Percentiles rank a stretch among this genome's conserved stretches.
phyloP scores from a whole-genome alignment of 2,888 invertebrate genomes.

The Abrostola tripartita region DNA sequence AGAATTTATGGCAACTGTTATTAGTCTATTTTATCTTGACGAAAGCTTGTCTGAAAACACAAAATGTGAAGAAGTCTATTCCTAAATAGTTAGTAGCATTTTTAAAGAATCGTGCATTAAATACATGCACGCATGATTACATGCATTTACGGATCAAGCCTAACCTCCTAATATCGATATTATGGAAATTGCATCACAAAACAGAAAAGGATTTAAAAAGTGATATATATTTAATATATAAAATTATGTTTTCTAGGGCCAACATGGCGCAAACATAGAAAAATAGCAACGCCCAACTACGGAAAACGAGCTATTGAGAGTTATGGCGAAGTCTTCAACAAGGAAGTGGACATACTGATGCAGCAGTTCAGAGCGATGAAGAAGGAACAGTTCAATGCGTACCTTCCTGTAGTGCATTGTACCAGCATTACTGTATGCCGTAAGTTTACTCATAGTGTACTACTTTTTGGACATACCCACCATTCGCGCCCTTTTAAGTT shows the following conservation, averaged over 20 bases:
- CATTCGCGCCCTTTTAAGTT: too few species aligned
- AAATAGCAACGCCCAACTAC: slow-evolving; percentile 77
- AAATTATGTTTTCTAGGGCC: slow-evolving; percentile 60
- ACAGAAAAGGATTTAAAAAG: not conserved
- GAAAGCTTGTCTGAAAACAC: too few species aligned
- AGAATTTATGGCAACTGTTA: too few species aligned
- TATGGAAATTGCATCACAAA: not conserved
- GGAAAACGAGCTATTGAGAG: slow-evolving; percentile 72
- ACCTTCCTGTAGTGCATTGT: slow-evolving; percentile 65
- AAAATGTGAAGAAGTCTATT: too few species aligned
- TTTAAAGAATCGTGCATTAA: too few species aligned
- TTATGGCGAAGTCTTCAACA: slow-evolving; percentile 68
- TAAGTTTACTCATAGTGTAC: slow-evolving; percentile 60
- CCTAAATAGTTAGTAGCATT: too few species aligned
- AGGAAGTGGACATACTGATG: slow-evolving; percentile 67
- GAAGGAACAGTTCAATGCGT: slow-evolving; percentile 62
- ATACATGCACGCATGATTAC: too few species aligned
- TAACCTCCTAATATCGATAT: too few species aligned
- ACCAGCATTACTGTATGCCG: slow-evolving; percentile 78
- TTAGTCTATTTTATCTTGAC: too few species aligned
- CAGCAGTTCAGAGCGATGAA: slow-evolving; percentile 50
- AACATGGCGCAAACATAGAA: slow-evolving; percentile 77
- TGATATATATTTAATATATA: not conserved
- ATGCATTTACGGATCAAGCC: too few species aligned
- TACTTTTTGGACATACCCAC: not conserved